Base-by-base conservation (phyloP, 2,113 vertebrate genomes). In the Cichladusa arquata region DNA sequence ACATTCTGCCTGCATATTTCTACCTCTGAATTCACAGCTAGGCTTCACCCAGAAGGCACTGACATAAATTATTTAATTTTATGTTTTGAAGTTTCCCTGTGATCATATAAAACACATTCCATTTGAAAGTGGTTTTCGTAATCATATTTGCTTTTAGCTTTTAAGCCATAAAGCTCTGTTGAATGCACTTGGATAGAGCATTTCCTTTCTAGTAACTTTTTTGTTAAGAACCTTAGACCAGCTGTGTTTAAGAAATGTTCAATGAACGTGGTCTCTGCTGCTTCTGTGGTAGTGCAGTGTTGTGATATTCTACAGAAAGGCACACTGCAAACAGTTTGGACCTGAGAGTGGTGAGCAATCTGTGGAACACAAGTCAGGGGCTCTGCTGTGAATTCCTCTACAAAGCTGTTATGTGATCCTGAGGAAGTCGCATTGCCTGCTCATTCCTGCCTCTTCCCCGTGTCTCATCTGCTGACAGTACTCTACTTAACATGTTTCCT, bases 301-400 rank as follows among this genome's bases (percentile, higher is more conserved):
- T 94, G 71, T 42, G 42, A 10, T 76, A 34, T 70, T 66, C 79
- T 34, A 17, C 2, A 9, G 86, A 77, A 80, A 73, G 72, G 77
- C 72, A 42, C 8, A 11, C 36, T 54, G 66, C 42, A 66, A 83
- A 71, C 45, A 36, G 23, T 28, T 65, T 69, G 92, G 82, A 88
- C 66, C 40, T 33, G 66, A 88, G 92, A 90, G 82, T 25, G 18
- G 58, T 80, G 62, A 95, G 88, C 80, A 92, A 88, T 93, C 71
- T 72, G 34, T 82, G 94, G 85, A 91, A 95, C 89, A 91, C 81
- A 92, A 77, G 81, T 87, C 93, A 87, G 78, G 45, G 64, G 61
- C 95, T 89, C 84, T 88, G 84, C 88, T 94, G 94, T 94, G 90
- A 95, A 94, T 96, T 96, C 93, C 93, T 95, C 81, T 58, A 70